Base-by-base conservation (phyloP, 2,113 vertebrate genomes). In the Acrocephalus arundinaceus region DNA sequence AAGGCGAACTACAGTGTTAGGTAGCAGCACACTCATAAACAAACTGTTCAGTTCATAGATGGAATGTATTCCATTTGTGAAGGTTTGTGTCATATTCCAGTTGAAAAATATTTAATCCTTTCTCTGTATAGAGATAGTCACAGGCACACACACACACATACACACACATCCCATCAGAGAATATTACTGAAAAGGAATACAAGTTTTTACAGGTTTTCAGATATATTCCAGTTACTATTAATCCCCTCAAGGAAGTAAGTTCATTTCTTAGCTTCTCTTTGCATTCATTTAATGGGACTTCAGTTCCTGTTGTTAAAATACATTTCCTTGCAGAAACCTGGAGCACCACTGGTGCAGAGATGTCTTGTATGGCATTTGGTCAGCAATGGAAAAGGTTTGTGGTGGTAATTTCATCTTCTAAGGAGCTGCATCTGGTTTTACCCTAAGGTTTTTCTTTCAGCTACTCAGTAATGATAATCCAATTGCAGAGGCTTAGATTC, bases 81-180 rank as follows among this genome's bases (percentile, higher is more conserved):
- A 92, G 8, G 7, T 83, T 85, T 70, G 7, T 76, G 72, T 72
- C 9, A 6, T 66, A 67, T 82, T 89, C 41, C 62, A 58, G 8
- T 76, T 68, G 63, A 58, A 91, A 85, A 87, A 61, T 17, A 31
- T 27, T 77, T 39, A 39, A 39, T 9, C 37, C 21, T 51, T 74
- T 61, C 21, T 66, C 41, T 57, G 4, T 71, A 11, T 2, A 70
- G 58, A 61, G 24, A 12, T 43, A 43, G 15, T 68, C 16, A 80
- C 0, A 0, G 28, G 17, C 14, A 7, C 2, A 2, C 8, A 16
- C 2, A 2, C 9, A 16, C 20, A 6, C 20, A 10, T 6, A 12
- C 13, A 13, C 28, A 7, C 16, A 3, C 5, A 4, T 7, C 21
- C 17, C 33, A 22, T 70, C 37, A 62, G 46, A 77, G 61, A 74